phyloP scores from a whole-genome alignment of 2,797 vertebrate species.

The Labroides dimidiatus region DNA sequence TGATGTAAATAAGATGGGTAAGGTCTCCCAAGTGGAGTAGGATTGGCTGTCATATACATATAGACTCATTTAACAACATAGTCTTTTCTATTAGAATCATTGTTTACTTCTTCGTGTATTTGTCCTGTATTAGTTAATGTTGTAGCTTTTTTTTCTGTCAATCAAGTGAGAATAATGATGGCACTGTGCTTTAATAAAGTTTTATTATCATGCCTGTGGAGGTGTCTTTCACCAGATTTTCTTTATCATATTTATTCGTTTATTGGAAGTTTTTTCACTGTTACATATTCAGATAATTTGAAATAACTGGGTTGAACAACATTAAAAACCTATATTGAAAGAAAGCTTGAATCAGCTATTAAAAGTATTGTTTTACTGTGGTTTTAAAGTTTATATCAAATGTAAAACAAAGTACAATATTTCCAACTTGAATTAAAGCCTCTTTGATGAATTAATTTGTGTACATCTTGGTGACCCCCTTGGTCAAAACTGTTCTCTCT shows the following conservation, averaged over 20 bases:
- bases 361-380: too few species aligned
- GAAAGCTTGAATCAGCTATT: too few species aligned
- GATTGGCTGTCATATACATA: constrained; percentile 31
- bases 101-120: constrained; percentile 62
- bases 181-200: constrained; percentile 70
- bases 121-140: constrained; percentile 48
- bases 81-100: constrained; percentile 53
- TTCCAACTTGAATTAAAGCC: too few species aligned
- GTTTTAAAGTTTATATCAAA: too few species aligned
- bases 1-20: constrained; percentile 58
- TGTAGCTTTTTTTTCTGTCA: constrained; percentile 50
- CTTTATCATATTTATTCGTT: neutral
- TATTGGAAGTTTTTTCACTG: too few species aligned
- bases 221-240: neutral
- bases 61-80: constrained; percentile 27
- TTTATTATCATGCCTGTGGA: constrained; percentile 58
- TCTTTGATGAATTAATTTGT: too few species aligned
- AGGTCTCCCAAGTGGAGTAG: constrained; percentile 25
- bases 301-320: neutral
- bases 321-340: too few species aligned
- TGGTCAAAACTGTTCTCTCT: too few species aligned
- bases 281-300: neutral
- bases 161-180: constrained; percentile 45
- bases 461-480: too few species aligned
- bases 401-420: too few species aligned